Percentiles rank a stretch among this genome's conserved stretches.
Conservation (phyloP, 1,140 invertebrate genomes). For the Cydia fagiglandana region DNA sequence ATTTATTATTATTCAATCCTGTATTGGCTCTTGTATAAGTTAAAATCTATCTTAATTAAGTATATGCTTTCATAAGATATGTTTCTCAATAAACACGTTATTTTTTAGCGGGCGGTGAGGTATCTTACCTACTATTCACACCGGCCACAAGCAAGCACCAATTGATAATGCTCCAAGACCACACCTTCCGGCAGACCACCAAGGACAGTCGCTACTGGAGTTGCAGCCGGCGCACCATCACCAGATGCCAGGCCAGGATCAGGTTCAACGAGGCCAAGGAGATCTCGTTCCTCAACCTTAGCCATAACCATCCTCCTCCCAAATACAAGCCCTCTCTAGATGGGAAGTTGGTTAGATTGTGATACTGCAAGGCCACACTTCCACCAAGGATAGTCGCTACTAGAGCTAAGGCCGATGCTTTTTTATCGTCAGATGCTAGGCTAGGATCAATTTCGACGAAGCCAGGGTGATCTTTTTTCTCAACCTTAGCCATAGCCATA, state of each 20-base stretch:
- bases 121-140: constrained; percentile 6
- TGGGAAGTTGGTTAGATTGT: not conserved
- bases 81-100: not conserved
- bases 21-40: too few species aligned
- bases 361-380: constrained; percentile 43
- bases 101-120: not conserved
- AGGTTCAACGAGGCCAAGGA: constrained; percentile 48
- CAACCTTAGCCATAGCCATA: constrained; percentile 47
- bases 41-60: too few species aligned
- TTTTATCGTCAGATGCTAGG: constrained; percentile 42
- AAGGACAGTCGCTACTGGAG: constrained; percentile 60
- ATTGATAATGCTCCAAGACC: constrained; percentile 36
- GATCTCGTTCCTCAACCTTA: constrained; percentile 42
- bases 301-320: constrained; percentile 48
- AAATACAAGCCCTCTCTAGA: not conserved
- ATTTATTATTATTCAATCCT: too few species aligned
- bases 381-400: constrained; percentile 55
- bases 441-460: constrained; percentile 50
- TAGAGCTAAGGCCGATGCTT: constrained; percentile 58
- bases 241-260: constrained; percentile 50
- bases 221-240: constrained; percentile 51
- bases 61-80: not conserved
- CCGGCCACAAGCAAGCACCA: constrained; percentile 7
- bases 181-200: constrained; percentile 60
- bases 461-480: constrained; percentile 41